These are phyloP conservation scores for Cremastinae sp. DNA, from an alignment of 2,888 invertebrate species.

Conservation along the genomic window DNA sequence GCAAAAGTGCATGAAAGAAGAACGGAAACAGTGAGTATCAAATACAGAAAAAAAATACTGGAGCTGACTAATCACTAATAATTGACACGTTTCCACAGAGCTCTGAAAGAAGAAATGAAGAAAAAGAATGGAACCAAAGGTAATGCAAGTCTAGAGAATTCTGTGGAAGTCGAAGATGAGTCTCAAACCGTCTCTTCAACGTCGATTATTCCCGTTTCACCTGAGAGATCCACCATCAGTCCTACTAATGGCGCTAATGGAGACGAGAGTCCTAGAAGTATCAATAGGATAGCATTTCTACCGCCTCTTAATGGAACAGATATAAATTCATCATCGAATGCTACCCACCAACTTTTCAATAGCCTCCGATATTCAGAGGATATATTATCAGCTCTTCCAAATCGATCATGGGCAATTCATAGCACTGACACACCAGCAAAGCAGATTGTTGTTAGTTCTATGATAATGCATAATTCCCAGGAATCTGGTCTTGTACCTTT, in stretches of 20 bases:
- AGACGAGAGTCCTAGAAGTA: constrained; percentile 2
- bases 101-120: constrained; percentile 14
- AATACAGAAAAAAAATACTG: neutral
- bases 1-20: constrained; percentile 25
- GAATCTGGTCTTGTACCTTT: constrained; percentile 60
- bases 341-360: constrained; percentile 47
- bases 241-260: too few relatives aligned
- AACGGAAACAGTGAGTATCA: constrained; percentile 36
- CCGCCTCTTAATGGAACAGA: constrained; percentile 17
- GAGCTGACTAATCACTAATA: neutral
- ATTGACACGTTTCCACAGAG: constrained; percentile 7
- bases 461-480: constrained; percentile 56
- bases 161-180: neutral
- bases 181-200: neutral
- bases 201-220: neutral
- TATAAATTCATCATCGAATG: neutral
- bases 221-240: constrained; percentile 1
- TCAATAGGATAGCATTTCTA: constrained; percentile 7
- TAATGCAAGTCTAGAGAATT: neutral
- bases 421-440: constrained; percentile 62
- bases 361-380: constrained; percentile 61
- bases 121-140: neutral
- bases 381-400: constrained; percentile 63
- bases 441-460: constrained; percentile 64
- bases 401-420: constrained; percentile 66